phyloP scores from a whole-genome alignment of 2,888 invertebrate species.

The Plebejus argus region DNA sequence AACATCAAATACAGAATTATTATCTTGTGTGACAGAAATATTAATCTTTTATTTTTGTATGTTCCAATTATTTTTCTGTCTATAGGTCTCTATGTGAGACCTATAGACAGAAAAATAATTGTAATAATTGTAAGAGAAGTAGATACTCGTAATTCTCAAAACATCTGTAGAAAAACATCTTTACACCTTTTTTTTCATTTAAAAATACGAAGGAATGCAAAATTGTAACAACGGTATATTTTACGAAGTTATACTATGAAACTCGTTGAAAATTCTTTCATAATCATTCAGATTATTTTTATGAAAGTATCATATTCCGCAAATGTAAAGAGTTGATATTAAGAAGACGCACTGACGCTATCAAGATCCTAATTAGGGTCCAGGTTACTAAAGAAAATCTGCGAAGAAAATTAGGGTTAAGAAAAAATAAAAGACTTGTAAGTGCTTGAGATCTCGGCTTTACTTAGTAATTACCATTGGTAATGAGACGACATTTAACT shows the following conservation, averaged over 20 bases:
- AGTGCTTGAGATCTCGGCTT: not conserved
- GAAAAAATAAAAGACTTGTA: slow-evolving; percentile 17
- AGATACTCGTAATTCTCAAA: too few relatives aligned
- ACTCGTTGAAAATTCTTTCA: not conserved
- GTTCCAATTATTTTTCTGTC: too few relatives aligned
- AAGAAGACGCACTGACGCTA: not conserved
- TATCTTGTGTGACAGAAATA: too few relatives aligned
- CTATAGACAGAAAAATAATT: too few relatives aligned
- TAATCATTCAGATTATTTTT: not conserved
- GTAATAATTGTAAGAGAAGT: too few relatives aligned
- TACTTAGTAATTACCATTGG: slow-evolving; percentile 5
- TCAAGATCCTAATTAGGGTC: slow-evolving; percentile 14
- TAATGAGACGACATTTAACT: slow-evolving; percentile 6
- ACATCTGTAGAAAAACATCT: too few relatives aligned
- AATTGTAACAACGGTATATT: not conserved
- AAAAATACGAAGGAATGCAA: too few relatives aligned
- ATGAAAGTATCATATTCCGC: not conserved
- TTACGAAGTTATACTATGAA: not conserved
- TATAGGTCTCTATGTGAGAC: too few relatives aligned
- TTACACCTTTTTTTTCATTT: too few relatives aligned
- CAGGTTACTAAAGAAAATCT: slow-evolving; percentile 14
- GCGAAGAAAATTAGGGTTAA: slow-evolving; percentile 1
- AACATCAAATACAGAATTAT: too few relatives aligned
- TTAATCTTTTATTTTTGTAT: too few relatives aligned
- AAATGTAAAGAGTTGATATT: not conserved